Conservation (phyloP, 2,113 vertebrate species). For the Thermophis baileyi region DNA sequence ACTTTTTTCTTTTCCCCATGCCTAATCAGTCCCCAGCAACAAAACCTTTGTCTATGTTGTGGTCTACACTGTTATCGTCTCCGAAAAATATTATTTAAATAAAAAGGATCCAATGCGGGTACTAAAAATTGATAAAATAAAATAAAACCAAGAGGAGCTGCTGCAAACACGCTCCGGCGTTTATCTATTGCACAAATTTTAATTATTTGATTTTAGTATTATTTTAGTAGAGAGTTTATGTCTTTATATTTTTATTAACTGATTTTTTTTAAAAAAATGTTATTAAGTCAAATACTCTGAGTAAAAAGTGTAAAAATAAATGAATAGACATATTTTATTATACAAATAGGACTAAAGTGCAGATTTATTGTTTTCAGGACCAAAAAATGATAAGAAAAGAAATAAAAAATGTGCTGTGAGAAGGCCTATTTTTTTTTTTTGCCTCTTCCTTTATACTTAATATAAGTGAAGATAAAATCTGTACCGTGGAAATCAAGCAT, state of each 20-base stretch:
- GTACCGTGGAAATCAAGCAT: background rate
- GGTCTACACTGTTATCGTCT: no score
- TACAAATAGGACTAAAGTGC: background rate
- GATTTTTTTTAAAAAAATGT: background rate
- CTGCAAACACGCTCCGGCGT: no score
- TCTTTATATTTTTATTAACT: background rate
- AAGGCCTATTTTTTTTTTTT: background rate
- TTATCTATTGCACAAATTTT: background rate
- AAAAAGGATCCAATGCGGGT: no score
- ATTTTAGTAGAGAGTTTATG: background rate
- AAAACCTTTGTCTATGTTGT: no score
- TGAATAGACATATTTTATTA: background rate
- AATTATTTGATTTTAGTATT: background rate
- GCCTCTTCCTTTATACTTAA: background rate
- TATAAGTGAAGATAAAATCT: background rate
- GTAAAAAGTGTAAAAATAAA: background rate
- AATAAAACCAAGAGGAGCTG: no score
- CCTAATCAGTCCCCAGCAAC: no score
- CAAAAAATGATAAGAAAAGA: background rate
- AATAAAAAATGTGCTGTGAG: background rate
- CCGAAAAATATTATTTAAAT: no score
- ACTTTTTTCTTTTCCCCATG: no score
- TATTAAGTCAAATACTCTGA: background rate
- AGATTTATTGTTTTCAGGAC: background rate
- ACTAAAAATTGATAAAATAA: no score